Base-by-base conservation (phyloP, 2,888 invertebrate species). In the Sarcophaga rosellei region DNA sequence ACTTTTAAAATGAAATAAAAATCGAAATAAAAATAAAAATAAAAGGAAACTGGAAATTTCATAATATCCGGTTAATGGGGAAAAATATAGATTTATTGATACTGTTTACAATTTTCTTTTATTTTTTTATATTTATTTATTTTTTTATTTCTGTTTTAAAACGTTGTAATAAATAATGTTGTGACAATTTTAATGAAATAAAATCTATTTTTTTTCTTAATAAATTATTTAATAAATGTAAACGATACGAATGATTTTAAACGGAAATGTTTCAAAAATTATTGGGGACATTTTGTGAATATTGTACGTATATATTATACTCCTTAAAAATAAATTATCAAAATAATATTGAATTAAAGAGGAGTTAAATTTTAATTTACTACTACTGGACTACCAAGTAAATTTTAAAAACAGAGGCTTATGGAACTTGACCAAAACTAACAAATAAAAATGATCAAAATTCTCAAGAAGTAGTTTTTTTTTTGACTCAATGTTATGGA, bases 51-150 rank as follows among this genome's bases (percentile, higher is more conserved):
- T 68, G 75, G 76, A 72, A 80, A 86, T 86, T 86, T 86, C 82
- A 82, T 86, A 86, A 86, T 86, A 82, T 86, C 82, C 85, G 85
- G 81, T 80, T 85, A 72, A 62, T 72, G 65, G 79, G 82, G 79
- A 45, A 86, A 81, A 76, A 79, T 79, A 75, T 75, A 79, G 75
- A 80, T 82, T 86, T 86, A 82, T 80, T 82, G 82, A 86, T 82
- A 73, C 72, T 72, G 53, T 53, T 15, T n/a, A 66, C 70, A 65
- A 17, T 81, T 80, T 66, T 73, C 21, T 63, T 72, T 72, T 45
- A 68, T 62, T 12, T 62, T 57, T 76, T 76, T 47, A 6, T 8
- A 23, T 76, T 35, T 35, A 0, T 8, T 8, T 35, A 5, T 57
- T 59, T 63, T 63, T 47, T 47, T 65, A 35, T 47, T 25, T n/a